Percentiles rank a stretch among this genome's conserved stretches.
Conservation (phyloP, 2,888 invertebrate genomes). For the Volucella inanis region DNA sequence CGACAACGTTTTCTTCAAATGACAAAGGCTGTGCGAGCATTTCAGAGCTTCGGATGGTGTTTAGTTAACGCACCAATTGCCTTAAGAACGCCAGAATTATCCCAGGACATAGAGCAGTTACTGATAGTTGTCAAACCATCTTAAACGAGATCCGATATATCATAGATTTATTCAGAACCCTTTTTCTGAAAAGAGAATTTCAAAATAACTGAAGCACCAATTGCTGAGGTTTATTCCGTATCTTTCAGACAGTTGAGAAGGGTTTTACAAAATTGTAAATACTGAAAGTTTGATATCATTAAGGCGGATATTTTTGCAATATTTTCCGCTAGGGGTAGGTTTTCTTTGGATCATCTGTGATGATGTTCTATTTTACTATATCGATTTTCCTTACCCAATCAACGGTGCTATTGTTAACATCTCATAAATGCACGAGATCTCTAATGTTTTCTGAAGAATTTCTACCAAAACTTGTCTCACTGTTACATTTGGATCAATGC, state of each 20-base stretch:
- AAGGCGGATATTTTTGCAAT: conserved; percentile 87
- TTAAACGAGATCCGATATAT: conserved; percentile 87
- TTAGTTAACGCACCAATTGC: conserved; percentile 89
- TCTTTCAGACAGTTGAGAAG: conserved; percentile 88
- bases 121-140: conserved; percentile 83
- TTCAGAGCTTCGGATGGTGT: conserved; percentile 90
- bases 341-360: conserved; percentile 87
- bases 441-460: conserved; percentile 88
- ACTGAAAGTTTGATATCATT: conserved; percentile 89
- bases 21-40: conserved; percentile 91
- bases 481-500: conserved; percentile 89
- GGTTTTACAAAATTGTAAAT: conserved; percentile 87
- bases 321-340: conserved; percentile 86
- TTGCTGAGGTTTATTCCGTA: conserved; percentile 87
- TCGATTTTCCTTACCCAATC: conserved; percentile 85
- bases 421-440: conserved; percentile 89
- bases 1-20: conserved; percentile 87
- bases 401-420: conserved; percentile 86
- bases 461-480: conserved; percentile 90
- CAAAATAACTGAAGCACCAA: conserved; percentile 90
- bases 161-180: conserved; percentile 90
- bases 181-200: conserved; percentile 88
- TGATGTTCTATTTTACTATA: conserved; percentile 85
- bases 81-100: conserved; percentile 86
- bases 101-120: conserved; percentile 83